Base-by-base conservation (phyloP, 2,797 vertebrate genomes). In the Rhabdomys pumilio region DNA sequence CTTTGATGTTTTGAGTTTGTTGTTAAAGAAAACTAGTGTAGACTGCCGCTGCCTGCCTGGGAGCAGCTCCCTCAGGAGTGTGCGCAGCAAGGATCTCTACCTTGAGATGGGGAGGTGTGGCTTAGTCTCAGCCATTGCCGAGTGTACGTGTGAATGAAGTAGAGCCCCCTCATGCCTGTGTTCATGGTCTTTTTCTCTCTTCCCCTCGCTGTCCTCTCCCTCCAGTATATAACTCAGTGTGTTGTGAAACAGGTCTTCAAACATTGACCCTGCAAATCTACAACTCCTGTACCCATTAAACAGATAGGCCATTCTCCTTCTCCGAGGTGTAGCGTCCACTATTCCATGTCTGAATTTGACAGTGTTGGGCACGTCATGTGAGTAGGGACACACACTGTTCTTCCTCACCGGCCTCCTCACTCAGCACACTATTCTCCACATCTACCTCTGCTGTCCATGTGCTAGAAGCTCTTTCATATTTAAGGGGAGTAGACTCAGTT, bases 401-500 rank as follows among this genome's bases (percentile, higher is more conserved):
- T 92, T 59, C 44, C 10, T 90, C 73, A 59, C 50, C 24, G 53
- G 19, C 53, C 41, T 90, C 91, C 76, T 93, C 31, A 86, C 38
- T 69, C 75, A 96, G 53, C 72, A 29, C 89, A 20, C 34, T 79
- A 6, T 59, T 50, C 26, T 96, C 19, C 26, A 20, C 2, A 31
- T 57, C 90, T n/a, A 57, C 47, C 31, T 59, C 7, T 86, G n/a
- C 73, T 83, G 41, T 59, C 59, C 31, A n/a, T 77, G 38, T 90
- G n/a, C 72, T 31, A 57, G 34, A 31, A 73, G 88, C 91, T 88
- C 55, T 47, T 87, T 63, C 67, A 63, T 88, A 41, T 84, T 88
- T 55, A 95, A 95, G 50, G 9, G 22, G 44, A 22, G 63, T 50
- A 76, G n/a, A 11, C 7, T 67, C 3, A 47, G 44, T 57, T 88